Base-by-base conservation (phyloP, 2,888 invertebrate genomes). In the Drosophila monieri region DNA sequence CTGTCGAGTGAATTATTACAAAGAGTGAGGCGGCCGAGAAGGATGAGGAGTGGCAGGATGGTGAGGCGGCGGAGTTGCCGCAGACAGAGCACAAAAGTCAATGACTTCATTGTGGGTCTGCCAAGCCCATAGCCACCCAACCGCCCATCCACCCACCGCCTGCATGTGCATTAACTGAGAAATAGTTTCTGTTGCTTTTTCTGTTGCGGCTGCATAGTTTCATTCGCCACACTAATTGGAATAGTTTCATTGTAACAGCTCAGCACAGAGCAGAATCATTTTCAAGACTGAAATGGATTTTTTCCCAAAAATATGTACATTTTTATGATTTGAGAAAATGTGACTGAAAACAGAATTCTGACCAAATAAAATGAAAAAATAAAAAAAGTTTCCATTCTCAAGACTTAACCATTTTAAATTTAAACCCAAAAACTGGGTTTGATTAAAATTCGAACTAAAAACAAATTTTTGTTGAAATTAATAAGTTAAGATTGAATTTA, bases 101-200 rank as follows among this genome's bases (percentile, higher is more conserved):
- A 81, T 81, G 81, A 87, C 81, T 87, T 76, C 78, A 81, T 87
- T 87, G 81, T 81, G 70, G 78, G 75, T 72, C 59, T 58, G 37
- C 56, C 41, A 27, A 53, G 49, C 55, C 41, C 53, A 27, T 23
- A 10, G 2, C 39, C 32, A 9, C 2, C 35, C 27, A 35, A 6
- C 55, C 43, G 6, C 37, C 37, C 14, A 37, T 2, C 14, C 37
- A 21, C 44, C 53, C 30, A 46, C 35, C 47, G 54, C 39, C 57
- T 73, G 85, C 71, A 78, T 87, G 74, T 78, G 85, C 74, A 84
- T 88, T 81, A 77, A 81, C 79, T 77, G 74, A 70, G 84, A 68
- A 83, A 83, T 87, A 85, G 81, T 87, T 65, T 56, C 67, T 55
- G 44, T 23, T 47, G 64, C 58, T 47, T 30, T 59, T 59, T 62